Base-by-base conservation (phyloP, 2,888 invertebrate genomes). In the Protophormia terraenovae region DNA sequence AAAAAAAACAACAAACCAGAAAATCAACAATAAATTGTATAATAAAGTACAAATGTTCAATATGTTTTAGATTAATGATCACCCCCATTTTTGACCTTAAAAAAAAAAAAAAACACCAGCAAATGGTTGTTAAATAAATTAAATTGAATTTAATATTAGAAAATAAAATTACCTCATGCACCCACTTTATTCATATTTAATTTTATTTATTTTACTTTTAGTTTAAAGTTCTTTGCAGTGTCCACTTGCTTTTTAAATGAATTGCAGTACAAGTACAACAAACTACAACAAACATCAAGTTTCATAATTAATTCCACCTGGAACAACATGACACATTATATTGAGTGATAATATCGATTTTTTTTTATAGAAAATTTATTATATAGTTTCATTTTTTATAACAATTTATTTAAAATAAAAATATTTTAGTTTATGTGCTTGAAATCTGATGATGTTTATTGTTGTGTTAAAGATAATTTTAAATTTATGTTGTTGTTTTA, bases 11-110 rank as follows among this genome's bases (percentile, higher is more conserved):
- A 55, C 12, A 55, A 55, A 55, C 53, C 24, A 64, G 14, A 12
- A 38, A 38, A 38, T 38, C 12, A 38, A n/a, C 19, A 32, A 66
- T 3, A 5, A 32, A 58, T 27, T 27, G 14, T 32, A 35, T 29
- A 41, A 66, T 41, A 53, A 76, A 29, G 19, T 66, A 38, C 45
- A 66, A 67, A 47, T 67, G 19, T 62, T 69, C 60, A 62, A 75
- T 62, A 69, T 81, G 38, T 75, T 75, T 69, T 50, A 62, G 69
- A 53, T 75, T 62, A 69, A 75, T 75, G 41, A 75, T 75, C 81
- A 60, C 50, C 81, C 73, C 55, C 55, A 81, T 50, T 75, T 60
- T 81, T 81, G 67, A 81, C 81, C 81, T 73, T 38, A 67, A 67
- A 73, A 38, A 32, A n/a, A n/a, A n/a, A n/a, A n/a, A n/a, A n/a